Conservation (phyloP, 1,140 invertebrate genomes). For the Luehdorfia chinensis region DNA sequence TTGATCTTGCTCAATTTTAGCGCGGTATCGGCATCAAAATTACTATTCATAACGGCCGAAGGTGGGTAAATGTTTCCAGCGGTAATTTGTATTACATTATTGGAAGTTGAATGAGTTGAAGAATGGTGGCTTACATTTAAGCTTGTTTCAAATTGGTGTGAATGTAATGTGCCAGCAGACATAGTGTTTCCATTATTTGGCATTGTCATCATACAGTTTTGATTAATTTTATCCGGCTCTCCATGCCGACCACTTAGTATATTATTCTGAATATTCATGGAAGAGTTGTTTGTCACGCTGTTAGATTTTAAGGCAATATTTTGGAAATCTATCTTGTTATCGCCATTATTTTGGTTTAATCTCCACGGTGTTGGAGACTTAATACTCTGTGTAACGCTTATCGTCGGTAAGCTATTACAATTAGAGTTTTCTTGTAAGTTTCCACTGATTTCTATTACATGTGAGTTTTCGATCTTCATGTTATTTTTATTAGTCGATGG, state of each 20-base stretch:
- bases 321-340: conserved; percentile 59
- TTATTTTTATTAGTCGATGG: conserved; percentile 57
- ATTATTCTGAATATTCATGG: conserved; percentile 53
- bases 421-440: conserved; percentile 63
- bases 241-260: conserved; percentile 41
- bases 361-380: conserved; percentile 70
- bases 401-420: conserved; percentile 54
- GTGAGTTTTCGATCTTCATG: conserved; percentile 67
- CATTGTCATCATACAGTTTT: conserved; percentile 55
- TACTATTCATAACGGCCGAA: conserved; percentile 55
- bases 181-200: conserved; percentile 45
- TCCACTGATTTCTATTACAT: conserved; percentile 70
- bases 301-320: conserved; percentile 49
- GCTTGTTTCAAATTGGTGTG: conserved; percentile 60
- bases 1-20: conserved; percentile 69
- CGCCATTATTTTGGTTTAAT: conserved; percentile 42
- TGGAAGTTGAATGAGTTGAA: conserved; percentile 46
- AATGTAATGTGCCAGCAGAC: conserved; percentile 37
- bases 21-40: conserved; percentile 67
- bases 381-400: conserved; percentile 67
- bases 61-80: conserved; percentile 68
- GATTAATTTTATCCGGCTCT: conserved; percentile 57
- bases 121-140: conserved; percentile 56
- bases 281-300: conserved; percentile 34
- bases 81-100: conserved; percentile 69